These are phyloP conservation scores for Saccostrea echinata DNA, from an alignment of 1,140 invertebrate species.

Conservation along the genomic window DNA sequence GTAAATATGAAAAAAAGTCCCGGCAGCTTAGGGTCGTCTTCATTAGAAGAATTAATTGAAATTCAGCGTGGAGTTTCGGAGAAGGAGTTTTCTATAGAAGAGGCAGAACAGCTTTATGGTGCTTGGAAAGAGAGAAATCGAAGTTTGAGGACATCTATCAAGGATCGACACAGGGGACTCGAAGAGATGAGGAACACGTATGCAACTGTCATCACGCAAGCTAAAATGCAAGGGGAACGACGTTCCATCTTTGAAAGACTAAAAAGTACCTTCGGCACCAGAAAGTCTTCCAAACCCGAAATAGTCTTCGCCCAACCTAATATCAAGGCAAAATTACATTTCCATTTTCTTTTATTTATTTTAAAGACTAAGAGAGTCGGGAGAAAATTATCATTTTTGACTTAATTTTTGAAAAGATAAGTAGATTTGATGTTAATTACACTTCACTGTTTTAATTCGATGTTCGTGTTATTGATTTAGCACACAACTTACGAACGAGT, in stretches of 20 bases:
- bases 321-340: not conserved
- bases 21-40: constrained; percentile 4
- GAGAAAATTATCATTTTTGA: no score
- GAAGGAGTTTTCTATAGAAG: constrained; percentile 61
- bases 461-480: not conserved
- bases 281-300: not conserved
- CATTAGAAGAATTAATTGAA: constrained; percentile 63
- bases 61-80: constrained; percentile 58
- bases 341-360: not conserved
- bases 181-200: constrained; percentile 52
- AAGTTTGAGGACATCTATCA: constrained; percentile 59
- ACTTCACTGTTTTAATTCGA: not conserved
- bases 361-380: not conserved
- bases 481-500: constrained; percentile 12
- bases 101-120: constrained; percentile 63
- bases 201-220: constrained; percentile 25
- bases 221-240: not conserved
- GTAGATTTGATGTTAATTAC: no score
- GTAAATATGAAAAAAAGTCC: not conserved
- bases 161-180: constrained; percentile 56
- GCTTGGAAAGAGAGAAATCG: constrained; percentile 64
- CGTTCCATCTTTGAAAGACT: not conserved
- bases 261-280: not conserved
- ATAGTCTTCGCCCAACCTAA: not conserved
- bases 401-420: no score